These are phyloP conservation scores for Eudyptes chrysolophus DNA, from an alignment of 2,113 vertebrate genomes.

Conservation along the genomic window DNA sequence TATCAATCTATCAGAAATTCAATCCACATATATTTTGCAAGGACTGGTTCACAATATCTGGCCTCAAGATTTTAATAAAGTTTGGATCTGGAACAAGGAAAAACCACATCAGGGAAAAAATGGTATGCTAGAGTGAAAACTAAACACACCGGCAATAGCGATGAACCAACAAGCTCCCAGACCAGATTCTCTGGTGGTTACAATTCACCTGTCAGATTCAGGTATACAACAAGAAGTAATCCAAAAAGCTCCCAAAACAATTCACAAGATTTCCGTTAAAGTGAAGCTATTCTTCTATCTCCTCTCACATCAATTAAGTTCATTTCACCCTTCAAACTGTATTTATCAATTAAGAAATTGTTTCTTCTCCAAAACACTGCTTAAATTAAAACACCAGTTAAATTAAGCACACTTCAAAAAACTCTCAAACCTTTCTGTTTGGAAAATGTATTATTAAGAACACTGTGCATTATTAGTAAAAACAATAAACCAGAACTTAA, in stretches of 20 bases:
- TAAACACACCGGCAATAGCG: background rate
- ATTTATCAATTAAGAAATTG: background rate
- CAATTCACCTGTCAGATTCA: background rate
- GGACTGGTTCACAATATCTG: background rate
- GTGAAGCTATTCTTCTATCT: background rate
- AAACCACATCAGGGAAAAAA: background rate
- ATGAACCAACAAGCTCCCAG: background rate
- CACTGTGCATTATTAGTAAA: background rate
- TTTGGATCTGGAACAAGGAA: background rate
- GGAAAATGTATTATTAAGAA: background rate
- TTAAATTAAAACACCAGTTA: background rate
- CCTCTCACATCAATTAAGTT: background rate
- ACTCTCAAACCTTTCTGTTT: background rate
- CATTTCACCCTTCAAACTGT: background rate
- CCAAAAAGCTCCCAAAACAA: background rate
- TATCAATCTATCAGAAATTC: background rate
- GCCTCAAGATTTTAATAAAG: background rate
- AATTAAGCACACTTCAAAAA: background rate
- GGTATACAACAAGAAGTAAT: background rate
- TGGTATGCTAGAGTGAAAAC: background rate
- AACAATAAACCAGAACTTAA: background rate
- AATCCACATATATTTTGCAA: background rate
- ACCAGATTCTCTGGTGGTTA: background rate
- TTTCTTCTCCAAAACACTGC: background rate
- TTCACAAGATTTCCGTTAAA: background rate